These are phyloP conservation scores for Phalanger gymnotis DNA, from an alignment of 2,797 vertebrate species.

Conservation along the genomic window DNA sequence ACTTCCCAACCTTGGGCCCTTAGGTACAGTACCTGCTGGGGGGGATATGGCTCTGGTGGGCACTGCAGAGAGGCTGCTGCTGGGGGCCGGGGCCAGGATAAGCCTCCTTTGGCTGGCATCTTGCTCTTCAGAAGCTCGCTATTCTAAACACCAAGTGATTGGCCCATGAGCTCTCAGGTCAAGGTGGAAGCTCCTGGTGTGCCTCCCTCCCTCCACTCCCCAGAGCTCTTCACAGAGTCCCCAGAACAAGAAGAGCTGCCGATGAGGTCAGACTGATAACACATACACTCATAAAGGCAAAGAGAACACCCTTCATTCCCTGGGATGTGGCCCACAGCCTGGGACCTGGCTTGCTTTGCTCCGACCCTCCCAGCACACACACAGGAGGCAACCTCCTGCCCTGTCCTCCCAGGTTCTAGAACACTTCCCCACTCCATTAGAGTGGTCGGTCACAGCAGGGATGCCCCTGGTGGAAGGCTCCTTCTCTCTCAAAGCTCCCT, in stretches of 20 bases:
- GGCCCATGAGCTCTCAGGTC: background rate
- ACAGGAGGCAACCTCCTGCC: too few relatives aligned
- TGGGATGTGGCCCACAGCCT: background rate
- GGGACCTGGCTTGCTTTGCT: background rate
- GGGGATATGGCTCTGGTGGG: constrained; percentile 72
- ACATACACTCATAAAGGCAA: background rate
- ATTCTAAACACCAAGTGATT: constrained; percentile 79
- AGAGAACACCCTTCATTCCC: background rate
- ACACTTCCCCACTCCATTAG: background rate
- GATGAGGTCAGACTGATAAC: background rate
- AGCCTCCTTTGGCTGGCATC: constrained; percentile 78
- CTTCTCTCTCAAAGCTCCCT: background rate
- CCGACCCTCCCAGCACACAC: background rate
- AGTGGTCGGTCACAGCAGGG: too few relatives aligned
- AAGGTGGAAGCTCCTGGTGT: background rate
- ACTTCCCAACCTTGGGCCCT: constrained; percentile 51
- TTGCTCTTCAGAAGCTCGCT: constrained; percentile 85
- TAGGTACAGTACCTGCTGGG: background rate
- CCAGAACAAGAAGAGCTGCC: too few relatives aligned
- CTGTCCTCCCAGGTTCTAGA: background rate
- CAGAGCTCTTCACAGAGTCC: background rate
- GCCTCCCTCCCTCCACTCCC: background rate
- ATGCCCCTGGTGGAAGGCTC: background rate
- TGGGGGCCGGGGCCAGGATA: constrained; percentile 72
- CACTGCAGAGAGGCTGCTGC: constrained; percentile 61